Evolutionary conservation across 1,140 invertebrate genomes (phyloP).

Genomic region (Diabrotica virgifera): DNA sequence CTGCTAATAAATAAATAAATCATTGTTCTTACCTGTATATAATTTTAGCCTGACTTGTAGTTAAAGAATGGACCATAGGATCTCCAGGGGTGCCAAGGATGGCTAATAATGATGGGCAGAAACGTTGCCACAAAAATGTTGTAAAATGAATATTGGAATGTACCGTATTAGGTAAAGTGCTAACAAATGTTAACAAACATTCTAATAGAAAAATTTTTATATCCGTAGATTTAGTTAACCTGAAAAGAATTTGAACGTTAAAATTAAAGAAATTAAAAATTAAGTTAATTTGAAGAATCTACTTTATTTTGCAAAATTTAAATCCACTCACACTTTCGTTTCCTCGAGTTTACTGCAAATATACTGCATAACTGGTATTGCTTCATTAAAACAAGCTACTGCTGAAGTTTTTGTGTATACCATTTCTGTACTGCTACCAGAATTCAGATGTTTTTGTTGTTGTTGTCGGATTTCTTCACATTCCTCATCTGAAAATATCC

Average conservation of each 20-base stretch:
- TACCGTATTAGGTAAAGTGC: slow-evolving; percentile 75
- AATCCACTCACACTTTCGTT: slow-evolving; percentile 63
- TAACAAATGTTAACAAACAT: slow-evolving; percentile 80
- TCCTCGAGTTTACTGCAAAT: slow-evolving; percentile 82
- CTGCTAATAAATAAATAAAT: no score
- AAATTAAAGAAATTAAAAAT: background rate
- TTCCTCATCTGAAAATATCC: slow-evolving; percentile 69
- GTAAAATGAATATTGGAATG: slow-evolving; percentile 80
- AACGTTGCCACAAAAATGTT: slow-evolving; percentile 86
- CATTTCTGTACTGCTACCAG: slow-evolving; percentile 55
- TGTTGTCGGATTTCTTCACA: slow-evolving; percentile 69
- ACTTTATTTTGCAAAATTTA: no score
- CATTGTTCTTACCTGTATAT: slow-evolving; percentile 69
- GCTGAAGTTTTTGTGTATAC: slow-evolving; percentile 58
- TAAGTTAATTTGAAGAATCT: no score
- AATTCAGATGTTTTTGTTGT: slow-evolving; percentile 57
- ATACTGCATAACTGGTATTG: slow-evolving; percentile 85
- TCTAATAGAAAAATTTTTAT: slow-evolving; percentile 77
- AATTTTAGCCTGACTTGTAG: slow-evolving; percentile 77
- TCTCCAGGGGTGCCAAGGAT: slow-evolving; percentile 75
- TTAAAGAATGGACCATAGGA: slow-evolving; percentile 69
- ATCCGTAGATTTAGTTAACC: slow-evolving; percentile 58
- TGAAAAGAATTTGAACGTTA: slow-evolving; percentile 43
- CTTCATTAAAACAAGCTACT: slow-evolving; percentile 85
- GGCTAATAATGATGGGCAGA: slow-evolving; percentile 84